phyloP scores from a whole-genome alignment of 2,888 invertebrate genomes.

The Habrosyne pyritoides region DNA sequence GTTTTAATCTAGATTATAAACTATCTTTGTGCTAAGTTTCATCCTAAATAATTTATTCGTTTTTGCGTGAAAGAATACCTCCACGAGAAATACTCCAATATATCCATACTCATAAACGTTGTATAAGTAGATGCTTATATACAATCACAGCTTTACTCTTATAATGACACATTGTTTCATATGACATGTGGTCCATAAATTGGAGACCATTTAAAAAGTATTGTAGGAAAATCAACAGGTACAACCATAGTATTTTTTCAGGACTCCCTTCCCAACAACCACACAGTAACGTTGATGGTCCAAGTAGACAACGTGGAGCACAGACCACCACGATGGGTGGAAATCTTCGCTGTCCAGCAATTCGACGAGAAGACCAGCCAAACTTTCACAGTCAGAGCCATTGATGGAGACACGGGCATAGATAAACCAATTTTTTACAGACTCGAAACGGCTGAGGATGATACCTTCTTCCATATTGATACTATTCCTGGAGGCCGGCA shows the following conservation, averaged over 20 bases:
- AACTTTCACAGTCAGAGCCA: constrained; percentile 76
- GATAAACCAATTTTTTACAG: constrained; percentile 79
- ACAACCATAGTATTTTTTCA: constrained; percentile 29
- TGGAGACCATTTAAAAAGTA: too few relatives aligned
- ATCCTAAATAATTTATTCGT: too few relatives aligned
- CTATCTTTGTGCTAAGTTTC: too few relatives aligned
- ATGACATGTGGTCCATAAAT: too few relatives aligned
- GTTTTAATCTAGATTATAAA: too few relatives aligned
- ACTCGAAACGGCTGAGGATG: constrained; percentile 61
- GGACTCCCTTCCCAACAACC: constrained; percentile 70
- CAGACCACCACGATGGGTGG: constrained; percentile 84
- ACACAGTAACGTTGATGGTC: constrained; percentile 76
- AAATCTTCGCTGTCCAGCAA: constrained; percentile 80
- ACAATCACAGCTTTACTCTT: too few relatives aligned
- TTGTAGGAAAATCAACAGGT: too few relatives aligned
- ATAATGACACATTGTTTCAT: too few relatives aligned
- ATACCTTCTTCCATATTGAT: constrained; percentile 64
- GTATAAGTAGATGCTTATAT: too few relatives aligned
- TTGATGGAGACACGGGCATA: constrained; percentile 85
- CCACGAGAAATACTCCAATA: too few relatives aligned
- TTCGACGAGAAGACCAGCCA: constrained; percentile 80
- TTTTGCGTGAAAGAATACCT: too few relatives aligned
- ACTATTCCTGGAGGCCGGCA: constrained; percentile 52
- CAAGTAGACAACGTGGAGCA: constrained; percentile 84
- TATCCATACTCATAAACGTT: too few relatives aligned